Evolutionary conservation across 1,140 invertebrate species (phyloP).

Genomic region (Adoxophyes honmai): DNA sequence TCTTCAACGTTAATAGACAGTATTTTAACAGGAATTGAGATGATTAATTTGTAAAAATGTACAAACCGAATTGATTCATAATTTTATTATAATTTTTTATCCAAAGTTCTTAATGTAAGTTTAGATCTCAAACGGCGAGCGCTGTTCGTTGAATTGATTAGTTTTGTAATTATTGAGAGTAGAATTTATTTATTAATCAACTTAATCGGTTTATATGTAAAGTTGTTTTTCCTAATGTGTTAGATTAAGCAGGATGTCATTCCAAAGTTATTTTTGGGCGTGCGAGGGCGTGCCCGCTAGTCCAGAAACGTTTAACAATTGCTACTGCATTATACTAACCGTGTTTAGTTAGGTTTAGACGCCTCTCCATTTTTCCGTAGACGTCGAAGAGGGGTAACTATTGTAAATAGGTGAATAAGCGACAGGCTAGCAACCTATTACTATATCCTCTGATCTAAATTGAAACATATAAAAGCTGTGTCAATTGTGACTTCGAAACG

Average conservation of each 20-base stretch:
- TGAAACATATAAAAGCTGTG: too few species aligned
- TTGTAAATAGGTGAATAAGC: too few species aligned
- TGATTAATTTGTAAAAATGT: constrained; percentile 68
- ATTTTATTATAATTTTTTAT: constrained; percentile 68
- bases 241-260: constrained; percentile 63
- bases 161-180: constrained; percentile 59
- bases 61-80: constrained; percentile 62
- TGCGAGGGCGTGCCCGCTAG: too few species aligned
- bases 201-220: constrained; percentile 55
- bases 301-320: too few species aligned
- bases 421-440: too few species aligned
- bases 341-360: too few species aligned
- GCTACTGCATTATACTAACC: too few species aligned
- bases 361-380: too few species aligned
- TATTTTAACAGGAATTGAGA: constrained; percentile 45
- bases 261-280: constrained; percentile 48
- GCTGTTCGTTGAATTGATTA: constrained; percentile 46
- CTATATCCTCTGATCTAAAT: too few species aligned
- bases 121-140: constrained; percentile 69
- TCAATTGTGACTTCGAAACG: too few species aligned
- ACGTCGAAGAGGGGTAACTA: too few species aligned
- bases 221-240: constrained; percentile 52
- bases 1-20: constrained; percentile 26
- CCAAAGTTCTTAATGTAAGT: constrained; percentile 74
- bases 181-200: constrained; percentile 72